phyloP scores from a whole-genome alignment of 2,797 vertebrate genomes.

The Falco biarmicus region DNA sequence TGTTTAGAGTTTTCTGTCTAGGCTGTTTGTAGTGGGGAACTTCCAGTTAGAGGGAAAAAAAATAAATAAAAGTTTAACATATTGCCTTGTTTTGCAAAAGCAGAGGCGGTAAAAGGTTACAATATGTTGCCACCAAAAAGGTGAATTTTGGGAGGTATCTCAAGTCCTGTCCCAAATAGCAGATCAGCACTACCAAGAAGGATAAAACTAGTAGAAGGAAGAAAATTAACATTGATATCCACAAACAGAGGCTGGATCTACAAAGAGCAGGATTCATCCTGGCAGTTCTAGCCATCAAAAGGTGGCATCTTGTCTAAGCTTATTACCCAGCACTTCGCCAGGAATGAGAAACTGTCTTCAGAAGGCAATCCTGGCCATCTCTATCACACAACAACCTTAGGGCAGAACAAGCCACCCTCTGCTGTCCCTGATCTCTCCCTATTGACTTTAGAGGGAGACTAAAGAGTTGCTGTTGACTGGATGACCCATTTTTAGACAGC shows the following conservation, averaged over 20 bases:
- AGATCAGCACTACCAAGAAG: not conserved
- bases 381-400: not conserved
- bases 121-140: not conserved
- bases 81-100: not conserved
- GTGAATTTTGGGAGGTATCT: not conserved
- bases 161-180: not conserved
- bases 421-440: not conserved
- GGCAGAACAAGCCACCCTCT: not conserved
- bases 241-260: not conserved
- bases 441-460: not conserved
- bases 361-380: not conserved
- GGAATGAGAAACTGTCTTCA: not conserved
- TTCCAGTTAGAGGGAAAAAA: not conserved
- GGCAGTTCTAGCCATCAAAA: not conserved
- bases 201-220: not conserved
- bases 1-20: not conserved
- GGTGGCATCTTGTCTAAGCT: not conserved
- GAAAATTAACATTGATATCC: not conserved
- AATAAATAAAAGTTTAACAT: not conserved
- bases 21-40: not conserved
- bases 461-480: not conserved
- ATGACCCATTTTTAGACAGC: not conserved
- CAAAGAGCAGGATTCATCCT: not conserved
- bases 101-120: not conserved
- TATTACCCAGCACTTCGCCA: not conserved